Conservation (phyloP, 2,888 invertebrate genomes). For the Trichopria drosophilae region DNA sequence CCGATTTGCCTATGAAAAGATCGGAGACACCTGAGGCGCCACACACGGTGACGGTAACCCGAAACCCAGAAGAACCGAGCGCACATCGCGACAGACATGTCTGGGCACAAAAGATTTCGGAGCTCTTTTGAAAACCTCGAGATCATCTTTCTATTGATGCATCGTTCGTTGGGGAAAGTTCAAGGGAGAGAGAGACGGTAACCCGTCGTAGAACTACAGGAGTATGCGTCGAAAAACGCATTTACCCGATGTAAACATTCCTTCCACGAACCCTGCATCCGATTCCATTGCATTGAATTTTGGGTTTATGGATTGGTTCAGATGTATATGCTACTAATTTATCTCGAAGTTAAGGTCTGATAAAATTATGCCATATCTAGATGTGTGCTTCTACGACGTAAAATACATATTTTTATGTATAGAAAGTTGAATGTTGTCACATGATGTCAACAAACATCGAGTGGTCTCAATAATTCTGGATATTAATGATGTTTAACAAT, state of each 20-base stretch:
- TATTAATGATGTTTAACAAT: too few relatives aligned
- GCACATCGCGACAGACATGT: constrained; percentile 51
- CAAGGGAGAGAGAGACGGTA: constrained; percentile 17
- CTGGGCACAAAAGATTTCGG: constrained; percentile 45
- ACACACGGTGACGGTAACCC: constrained; percentile 56
- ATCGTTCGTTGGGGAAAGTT: constrained; percentile 29
- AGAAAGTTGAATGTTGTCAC: too few relatives aligned
- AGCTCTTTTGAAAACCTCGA: constrained; percentile 32
- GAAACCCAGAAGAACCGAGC: constrained; percentile 41
- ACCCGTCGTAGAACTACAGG: constrained; percentile 25
- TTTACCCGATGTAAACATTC: constrained; percentile 26
- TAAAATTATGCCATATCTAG: too few relatives aligned
- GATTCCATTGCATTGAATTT: too few relatives aligned
- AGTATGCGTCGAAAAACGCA: too few relatives aligned
- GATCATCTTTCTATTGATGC: constrained; percentile 56
- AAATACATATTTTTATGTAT: too few relatives aligned
- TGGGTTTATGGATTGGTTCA: too few relatives aligned
- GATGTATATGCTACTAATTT: too few relatives aligned
- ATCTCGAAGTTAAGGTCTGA: too few relatives aligned
- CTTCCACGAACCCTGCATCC: constrained; percentile 27
- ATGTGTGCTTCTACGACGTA: too few relatives aligned
- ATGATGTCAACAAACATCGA: too few relatives aligned
- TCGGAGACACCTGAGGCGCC: constrained; percentile 55
- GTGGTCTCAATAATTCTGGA: too few relatives aligned
- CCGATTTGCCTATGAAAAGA: constrained; percentile 52